phyloP scores from a whole-genome alignment of 2,797 vertebrate species.

The Malurus splendens region DNA sequence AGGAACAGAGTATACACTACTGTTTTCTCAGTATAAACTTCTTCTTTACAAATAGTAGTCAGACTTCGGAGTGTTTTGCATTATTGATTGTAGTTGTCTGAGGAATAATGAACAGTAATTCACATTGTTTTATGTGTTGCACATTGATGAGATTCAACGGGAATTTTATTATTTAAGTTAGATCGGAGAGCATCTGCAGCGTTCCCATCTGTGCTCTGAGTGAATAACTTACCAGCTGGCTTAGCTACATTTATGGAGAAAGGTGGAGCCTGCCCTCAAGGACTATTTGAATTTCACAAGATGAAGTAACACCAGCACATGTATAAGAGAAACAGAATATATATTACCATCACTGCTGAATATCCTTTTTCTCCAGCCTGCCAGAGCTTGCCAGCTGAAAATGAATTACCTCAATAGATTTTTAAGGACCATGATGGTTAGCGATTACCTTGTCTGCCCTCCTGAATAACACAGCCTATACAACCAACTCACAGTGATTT shows the following conservation, averaged over 20 bases:
- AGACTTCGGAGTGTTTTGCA: background rate
- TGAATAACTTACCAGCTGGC: background rate
- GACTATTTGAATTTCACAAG: slow-evolving; percentile 1
- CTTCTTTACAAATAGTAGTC: background rate
- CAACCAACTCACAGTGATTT: background rate
- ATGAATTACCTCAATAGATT: background rate
- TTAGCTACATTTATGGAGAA: background rate
- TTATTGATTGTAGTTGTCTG: background rate
- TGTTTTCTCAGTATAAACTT: background rate
- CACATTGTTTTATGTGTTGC: background rate
- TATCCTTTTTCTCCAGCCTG: background rate
- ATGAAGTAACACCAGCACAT: background rate
- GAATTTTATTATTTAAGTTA: background rate
- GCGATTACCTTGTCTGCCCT: background rate
- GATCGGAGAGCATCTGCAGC: background rate
- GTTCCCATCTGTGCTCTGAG: background rate
- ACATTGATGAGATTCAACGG: background rate
- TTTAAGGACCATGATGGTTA: background rate
- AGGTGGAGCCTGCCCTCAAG: background rate
- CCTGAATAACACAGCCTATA: background rate
- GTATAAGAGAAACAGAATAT: background rate
- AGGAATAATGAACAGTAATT: background rate
- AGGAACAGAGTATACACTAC: background rate
- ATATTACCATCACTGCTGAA: background rate
- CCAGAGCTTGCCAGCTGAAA: slow-evolving; percentile 7